Evolutionary conservation across 2,113 vertebrate species (phyloP).

Genomic region (Dasypus novemcinctus): DNA sequence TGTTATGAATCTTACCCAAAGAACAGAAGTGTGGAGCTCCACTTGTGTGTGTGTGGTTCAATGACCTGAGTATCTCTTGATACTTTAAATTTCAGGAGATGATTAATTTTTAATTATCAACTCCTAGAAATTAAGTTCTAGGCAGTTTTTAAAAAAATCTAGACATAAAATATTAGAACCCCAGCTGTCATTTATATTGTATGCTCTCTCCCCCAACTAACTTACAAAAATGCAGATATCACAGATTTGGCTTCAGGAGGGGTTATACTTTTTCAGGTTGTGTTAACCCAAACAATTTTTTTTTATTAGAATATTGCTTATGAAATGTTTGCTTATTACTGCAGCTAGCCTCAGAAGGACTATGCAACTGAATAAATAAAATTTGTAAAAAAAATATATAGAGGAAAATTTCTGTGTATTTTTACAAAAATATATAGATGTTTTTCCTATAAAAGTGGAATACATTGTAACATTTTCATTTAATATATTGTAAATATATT

Average conservation of each 20-base stretch:
- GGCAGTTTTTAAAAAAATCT: not conserved
- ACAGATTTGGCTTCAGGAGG: not conserved
- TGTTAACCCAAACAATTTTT: not conserved
- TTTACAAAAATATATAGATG: not conserved
- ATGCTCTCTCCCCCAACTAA: not conserved
- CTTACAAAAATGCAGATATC: not conserved
- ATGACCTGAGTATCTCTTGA: not conserved
- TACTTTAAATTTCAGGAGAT: constrained; percentile 14
- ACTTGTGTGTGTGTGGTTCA: not conserved
- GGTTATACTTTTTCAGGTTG: not conserved
- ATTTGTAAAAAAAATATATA: not conserved
- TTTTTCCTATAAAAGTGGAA: not conserved
- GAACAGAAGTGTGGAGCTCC: not conserved
- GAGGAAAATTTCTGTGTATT: not conserved
- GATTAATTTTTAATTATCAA: constrained; percentile 10
- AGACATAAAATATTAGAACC: not conserved
- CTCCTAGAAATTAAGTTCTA: not conserved
- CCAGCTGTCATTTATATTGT: not conserved
- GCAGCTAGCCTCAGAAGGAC: not conserved
- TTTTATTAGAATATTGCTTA: not conserved
- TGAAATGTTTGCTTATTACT: not conserved
- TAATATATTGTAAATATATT: not conserved
- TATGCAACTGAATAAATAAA: not conserved
- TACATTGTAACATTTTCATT: not conserved
- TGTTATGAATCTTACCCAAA: not conserved